Evolutionary conservation across 2,113 vertebrate species (phyloP).

Genomic region (Rhinichthys klamathensis): DNA sequence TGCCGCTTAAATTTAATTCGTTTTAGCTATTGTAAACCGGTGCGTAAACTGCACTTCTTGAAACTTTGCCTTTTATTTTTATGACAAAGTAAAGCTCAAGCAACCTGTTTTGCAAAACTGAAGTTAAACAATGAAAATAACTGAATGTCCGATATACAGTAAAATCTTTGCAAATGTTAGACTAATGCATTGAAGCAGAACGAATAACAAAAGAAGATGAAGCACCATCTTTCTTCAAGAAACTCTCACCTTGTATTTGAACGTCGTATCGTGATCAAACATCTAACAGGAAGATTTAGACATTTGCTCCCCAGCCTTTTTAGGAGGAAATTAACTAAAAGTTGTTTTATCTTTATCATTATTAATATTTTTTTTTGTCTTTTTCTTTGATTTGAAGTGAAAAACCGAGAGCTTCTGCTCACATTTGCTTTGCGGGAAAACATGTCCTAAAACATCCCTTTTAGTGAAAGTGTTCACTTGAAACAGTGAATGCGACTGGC

Average conservation of each 20-base stretch:
- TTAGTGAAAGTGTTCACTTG: not conserved
- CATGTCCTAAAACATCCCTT: not conserved
- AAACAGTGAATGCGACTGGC: slow-evolving; percentile 20
- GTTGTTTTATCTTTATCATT: too few relatives aligned
- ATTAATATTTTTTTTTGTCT: too few relatives aligned
- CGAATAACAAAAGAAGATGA: not conserved
- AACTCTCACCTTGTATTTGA: not conserved
- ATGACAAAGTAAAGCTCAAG: not conserved
- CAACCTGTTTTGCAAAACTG: not conserved
- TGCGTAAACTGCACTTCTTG: not conserved
- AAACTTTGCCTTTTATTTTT: not conserved
- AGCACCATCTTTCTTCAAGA: not conserved
- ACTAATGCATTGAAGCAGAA: not conserved
- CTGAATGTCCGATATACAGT: not conserved
- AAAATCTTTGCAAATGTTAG: not conserved
- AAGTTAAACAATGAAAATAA: not conserved
- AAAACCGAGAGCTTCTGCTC: not conserved
- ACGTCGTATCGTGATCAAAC: not conserved
- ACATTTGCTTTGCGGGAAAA: not conserved
- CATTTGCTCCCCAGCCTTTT: not conserved
- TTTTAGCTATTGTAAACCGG: not conserved
- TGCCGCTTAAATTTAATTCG: not conserved
- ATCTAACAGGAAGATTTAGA: not conserved
- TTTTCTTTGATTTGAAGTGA: not conserved
- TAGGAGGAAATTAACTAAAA: not conserved